A percentile compares a stretch with the other conserved stretches of the same genome.
Conservation (phyloP, 2,888 invertebrate species). For the Eurois occulta region DNA sequence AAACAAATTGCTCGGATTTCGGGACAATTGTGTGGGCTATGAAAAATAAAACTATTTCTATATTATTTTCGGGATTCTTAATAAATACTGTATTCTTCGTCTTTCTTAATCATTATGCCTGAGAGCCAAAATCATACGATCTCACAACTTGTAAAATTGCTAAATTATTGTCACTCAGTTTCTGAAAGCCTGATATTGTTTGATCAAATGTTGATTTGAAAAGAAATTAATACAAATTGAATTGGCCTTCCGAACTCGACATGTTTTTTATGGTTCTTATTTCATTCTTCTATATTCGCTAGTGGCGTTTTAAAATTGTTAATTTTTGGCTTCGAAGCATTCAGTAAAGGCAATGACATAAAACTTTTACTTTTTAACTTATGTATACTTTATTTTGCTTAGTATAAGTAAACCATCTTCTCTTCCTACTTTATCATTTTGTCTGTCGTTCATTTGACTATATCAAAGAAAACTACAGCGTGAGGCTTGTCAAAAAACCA, state of each 20-base stretch:
- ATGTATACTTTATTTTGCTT: neutral
- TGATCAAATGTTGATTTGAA: conserved; percentile 5
- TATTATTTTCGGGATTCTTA: conserved; percentile 39
- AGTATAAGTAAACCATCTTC: neutral
- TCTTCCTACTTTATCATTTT: neutral
- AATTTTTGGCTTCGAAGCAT: conserved; percentile 38
- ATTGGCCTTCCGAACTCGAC: neutral
- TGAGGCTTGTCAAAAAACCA: neutral
- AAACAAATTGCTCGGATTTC: conserved; percentile 16
- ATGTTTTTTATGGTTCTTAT: conserved; percentile 27
- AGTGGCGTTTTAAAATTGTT: conserved; percentile 24
- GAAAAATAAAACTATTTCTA: conserved; percentile 33
- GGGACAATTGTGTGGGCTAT: conserved; percentile 40
- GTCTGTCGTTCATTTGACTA: neutral
- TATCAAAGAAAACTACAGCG: neutral
- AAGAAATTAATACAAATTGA: neutral
- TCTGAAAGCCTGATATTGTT: neutral
- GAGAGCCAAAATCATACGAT: conserved; percentile 49
- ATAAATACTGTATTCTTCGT: conserved; percentile 31
- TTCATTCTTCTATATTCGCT: conserved; percentile 18
- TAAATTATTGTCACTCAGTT: conserved; percentile 15
- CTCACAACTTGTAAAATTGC: conserved; percentile 42
- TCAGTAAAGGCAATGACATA: neutral
- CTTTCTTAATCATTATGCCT: conserved; percentile 16
- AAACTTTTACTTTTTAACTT: neutral